Base-by-base conservation (phyloP, 2,888 invertebrate species). In the Spilarctia lutea region DNA sequence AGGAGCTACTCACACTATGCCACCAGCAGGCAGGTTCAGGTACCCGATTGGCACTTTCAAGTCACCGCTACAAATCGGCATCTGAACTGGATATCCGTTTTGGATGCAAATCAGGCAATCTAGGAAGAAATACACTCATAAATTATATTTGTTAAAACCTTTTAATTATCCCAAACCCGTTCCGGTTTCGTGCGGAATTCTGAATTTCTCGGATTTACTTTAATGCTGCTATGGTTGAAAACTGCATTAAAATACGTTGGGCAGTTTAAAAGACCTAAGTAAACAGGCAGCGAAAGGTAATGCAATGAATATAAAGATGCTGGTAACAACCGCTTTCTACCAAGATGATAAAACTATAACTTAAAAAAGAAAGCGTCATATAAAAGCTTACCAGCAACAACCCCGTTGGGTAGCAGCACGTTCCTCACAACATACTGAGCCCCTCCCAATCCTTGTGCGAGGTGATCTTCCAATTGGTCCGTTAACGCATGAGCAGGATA, bases 361-460 rank as follows among this genome's bases (percentile, higher is more conserved):
- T n/a, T 52, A 52, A 24, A 8, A 52, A 52, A n/a, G 24, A 48
- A 48, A 48, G 13, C 48, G 3, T 10, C 0, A n/a, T 3, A n/a
- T 13, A 52, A 52, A 18, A 52, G 75, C 79, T 74, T 33, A 97
- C 97, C 97, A 76, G 96, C 94, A 77, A 94, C 89, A 84, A 97
- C 92, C 18, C 96, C 96, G 71, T 93, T 92, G 69, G 96, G 96
- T 70, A 97, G 95, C 81, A 89, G 89, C 0, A 97, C 89, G 76
- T 96, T 94, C 73, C 92, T 96, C 45, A 93, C 91, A 0, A 97
- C 92, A 84, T 96, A 97, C 35, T 96, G 92, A 4, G 91, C 83
- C 4, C 97, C 96, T 0, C 97, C 97, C 24, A 97, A 85, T 3
- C 96, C 97, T 68, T 89, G 85, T 74, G 96, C 94, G 72, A 97